These are phyloP conservation scores for Pocillopora grandis DNA, from an alignment of 92 coral and sea anemone genomes.

Conservation along the genomic window DNA sequence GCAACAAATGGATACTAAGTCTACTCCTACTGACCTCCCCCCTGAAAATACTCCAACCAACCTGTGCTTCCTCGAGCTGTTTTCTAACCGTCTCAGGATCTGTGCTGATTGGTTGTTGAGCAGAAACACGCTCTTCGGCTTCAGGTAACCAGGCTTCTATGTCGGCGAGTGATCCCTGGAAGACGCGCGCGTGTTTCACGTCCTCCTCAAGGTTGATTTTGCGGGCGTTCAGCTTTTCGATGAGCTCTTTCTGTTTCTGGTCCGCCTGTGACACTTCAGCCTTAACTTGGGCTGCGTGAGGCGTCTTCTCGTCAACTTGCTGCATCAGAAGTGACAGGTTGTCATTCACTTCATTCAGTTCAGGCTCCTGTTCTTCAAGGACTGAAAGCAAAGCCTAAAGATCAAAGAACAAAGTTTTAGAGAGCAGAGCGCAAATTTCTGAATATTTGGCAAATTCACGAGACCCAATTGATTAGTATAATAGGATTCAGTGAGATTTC, in stretches of 20 bases:
- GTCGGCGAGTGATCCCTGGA: constrained; percentile 78
- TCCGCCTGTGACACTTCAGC: constrained; percentile 69
- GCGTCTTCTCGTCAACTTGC: constrained; percentile 81
- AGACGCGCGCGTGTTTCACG: constrained; percentile 76
- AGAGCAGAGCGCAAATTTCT: too few relatives aligned
- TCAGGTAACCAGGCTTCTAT: constrained; percentile 90
- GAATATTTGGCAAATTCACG: too few relatives aligned
- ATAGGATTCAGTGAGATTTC: too few relatives aligned
- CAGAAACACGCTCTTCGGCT: constrained; percentile 74
- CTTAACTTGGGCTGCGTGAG: constrained; percentile 77
- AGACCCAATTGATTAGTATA: too few relatives aligned
- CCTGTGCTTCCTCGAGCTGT: constrained; percentile 94
- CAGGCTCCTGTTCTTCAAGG: constrained; percentile 70
- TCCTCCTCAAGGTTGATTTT: constrained; percentile 82
- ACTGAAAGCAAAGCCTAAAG: constrained; percentile 62
- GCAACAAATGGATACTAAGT: background rate
- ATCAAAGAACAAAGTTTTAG: background rate
- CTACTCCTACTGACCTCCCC: background rate
- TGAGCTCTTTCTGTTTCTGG: constrained; percentile 69
- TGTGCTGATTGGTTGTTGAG: constrained; percentile 94
- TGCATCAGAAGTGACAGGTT: constrained; percentile 64
- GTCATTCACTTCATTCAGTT: constrained; percentile 62
- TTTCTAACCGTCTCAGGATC: constrained; percentile 87
- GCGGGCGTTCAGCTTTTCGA: constrained; percentile 75
- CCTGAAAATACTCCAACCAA: constrained; percentile 32